Conservation (phyloP, 2,888 invertebrate genomes). For the Andricus curvator region DNA sequence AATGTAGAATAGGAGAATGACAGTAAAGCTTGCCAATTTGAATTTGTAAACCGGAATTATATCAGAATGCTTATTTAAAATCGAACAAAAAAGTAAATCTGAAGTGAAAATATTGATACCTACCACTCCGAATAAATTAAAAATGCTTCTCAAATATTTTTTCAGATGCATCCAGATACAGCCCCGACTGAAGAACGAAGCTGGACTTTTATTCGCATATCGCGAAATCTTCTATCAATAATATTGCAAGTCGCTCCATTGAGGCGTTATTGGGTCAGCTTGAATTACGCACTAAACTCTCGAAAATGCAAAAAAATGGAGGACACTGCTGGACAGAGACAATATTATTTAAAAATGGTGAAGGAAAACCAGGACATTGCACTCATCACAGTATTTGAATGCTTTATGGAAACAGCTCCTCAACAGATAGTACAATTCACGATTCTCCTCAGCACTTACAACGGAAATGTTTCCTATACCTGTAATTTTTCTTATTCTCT, state of each 20-base stretch:
- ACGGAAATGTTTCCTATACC: conserved; percentile 79
- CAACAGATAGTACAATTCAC: conserved; percentile 88
- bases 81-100: not conserved
- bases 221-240: conserved; percentile 1
- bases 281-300: conserved; percentile 84
- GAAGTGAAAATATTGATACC: not conserved
- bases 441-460: conserved; percentile 82
- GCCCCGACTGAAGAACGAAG: not conserved
- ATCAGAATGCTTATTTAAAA: too few relatives aligned
- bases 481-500: conserved; percentile 73
- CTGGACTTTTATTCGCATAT: not conserved
- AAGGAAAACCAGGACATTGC: conserved; percentile 91
- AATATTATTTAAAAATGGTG: conserved; percentile 86
- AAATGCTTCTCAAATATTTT: not conserved
- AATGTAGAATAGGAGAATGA: too few relatives aligned
- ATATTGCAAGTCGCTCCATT: conserved; percentile 87
- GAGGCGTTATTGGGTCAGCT: conserved; percentile 83
- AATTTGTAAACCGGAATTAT: too few relatives aligned
- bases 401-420: conserved; percentile 90
- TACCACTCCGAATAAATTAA: not conserved
- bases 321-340: conserved; percentile 82
- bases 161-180: conserved; percentile 1
- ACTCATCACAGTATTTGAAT: conserved; percentile 87
- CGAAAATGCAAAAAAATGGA: conserved; percentile 82
- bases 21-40: too few relatives aligned